Conservation (phyloP, 2,797 vertebrate species). For the Hippoglossus hippoglossus region DNA sequence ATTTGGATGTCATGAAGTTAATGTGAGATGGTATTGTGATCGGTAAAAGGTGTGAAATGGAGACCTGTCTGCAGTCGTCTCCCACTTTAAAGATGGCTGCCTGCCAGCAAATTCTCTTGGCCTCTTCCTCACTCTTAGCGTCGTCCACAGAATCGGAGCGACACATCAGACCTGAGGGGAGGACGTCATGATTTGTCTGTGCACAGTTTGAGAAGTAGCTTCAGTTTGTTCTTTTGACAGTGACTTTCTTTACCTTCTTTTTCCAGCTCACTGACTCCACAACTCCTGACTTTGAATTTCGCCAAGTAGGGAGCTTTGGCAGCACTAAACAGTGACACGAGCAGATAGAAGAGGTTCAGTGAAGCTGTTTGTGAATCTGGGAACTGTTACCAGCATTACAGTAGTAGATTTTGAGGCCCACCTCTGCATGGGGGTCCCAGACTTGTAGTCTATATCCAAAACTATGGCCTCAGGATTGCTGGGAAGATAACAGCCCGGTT, state of each 20-base stretch:
- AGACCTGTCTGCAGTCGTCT: slow-evolving; percentile 96
- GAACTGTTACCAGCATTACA: neutral
- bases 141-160: slow-evolving; percentile 87
- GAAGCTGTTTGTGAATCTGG: neutral
- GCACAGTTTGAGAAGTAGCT: neutral
- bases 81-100: slow-evolving; percentile 99
- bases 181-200: neutral
- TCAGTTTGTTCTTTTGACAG: neutral
- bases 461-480: slow-evolving; percentile 98
- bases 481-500: slow-evolving; percentile 96
- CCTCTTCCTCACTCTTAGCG: slow-evolving; percentile 81
- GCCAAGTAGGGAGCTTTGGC: slow-evolving; percentile 97
- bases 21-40: neutral
- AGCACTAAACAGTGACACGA: slow-evolving; percentile 81
- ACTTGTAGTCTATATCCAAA: slow-evolving; percentile 97
- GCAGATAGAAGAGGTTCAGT: neutral
- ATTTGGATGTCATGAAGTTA: neutral
- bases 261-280: slow-evolving; percentile 95
- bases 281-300: slow-evolving; percentile 95
- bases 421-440: slow-evolving; percentile 97
- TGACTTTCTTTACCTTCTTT: slow-evolving; percentile 89
- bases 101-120: slow-evolving; percentile 92
- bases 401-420: slow-evolving; percentile 46
- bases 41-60: neutral
- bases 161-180: slow-evolving; percentile 88